These are phyloP conservation scores for Cryptophagus acutangulus DNA, from an alignment of 2,888 invertebrate genomes.

Conservation along the genomic window DNA sequence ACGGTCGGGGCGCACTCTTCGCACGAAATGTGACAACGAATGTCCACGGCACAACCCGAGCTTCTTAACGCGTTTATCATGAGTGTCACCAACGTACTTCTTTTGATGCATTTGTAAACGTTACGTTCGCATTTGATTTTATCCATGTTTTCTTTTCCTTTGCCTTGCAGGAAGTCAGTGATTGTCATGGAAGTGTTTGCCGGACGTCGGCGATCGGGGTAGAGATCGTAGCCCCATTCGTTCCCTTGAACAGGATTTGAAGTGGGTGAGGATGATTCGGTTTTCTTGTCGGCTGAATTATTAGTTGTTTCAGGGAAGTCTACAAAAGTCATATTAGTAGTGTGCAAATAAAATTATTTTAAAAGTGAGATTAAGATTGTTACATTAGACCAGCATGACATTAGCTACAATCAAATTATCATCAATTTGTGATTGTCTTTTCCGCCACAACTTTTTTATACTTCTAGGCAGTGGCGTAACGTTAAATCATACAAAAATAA, in stretches of 20 bases:
- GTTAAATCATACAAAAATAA: too few species aligned
- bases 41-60: conserved; percentile 76
- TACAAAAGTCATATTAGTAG: conserved; percentile 1
- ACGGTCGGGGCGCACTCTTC: conserved; percentile 81
- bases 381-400: too few species aligned
- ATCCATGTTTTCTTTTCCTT: conserved; percentile 65
- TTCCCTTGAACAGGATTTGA: neutral
- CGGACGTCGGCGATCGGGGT: conserved; percentile 66
- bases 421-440: too few species aligned
- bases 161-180: conserved; percentile 57
- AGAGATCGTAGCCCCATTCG: conserved; percentile 73
- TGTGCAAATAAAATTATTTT: too few species aligned
- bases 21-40: conserved; percentile 85
- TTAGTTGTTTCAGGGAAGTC: neutral
- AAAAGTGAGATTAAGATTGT: too few species aligned
- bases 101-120: conserved; percentile 68
- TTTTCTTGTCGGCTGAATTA: neutral
- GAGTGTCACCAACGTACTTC: conserved; percentile 75
- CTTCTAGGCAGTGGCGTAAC: too few species aligned
- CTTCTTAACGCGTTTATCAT: conserved; percentile 80
- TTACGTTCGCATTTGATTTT: conserved; percentile 76
- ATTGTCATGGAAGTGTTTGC: conserved; percentile 46
- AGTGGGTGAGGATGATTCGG: neutral
- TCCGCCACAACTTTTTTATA: too few species aligned
- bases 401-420: too few species aligned